A percentile compares a stretch with the other conserved stretches of the same genome.
Evolutionary conservation across 1,140 invertebrate genomes (phyloP).

Genomic region (Apis laboriosa): DNA sequence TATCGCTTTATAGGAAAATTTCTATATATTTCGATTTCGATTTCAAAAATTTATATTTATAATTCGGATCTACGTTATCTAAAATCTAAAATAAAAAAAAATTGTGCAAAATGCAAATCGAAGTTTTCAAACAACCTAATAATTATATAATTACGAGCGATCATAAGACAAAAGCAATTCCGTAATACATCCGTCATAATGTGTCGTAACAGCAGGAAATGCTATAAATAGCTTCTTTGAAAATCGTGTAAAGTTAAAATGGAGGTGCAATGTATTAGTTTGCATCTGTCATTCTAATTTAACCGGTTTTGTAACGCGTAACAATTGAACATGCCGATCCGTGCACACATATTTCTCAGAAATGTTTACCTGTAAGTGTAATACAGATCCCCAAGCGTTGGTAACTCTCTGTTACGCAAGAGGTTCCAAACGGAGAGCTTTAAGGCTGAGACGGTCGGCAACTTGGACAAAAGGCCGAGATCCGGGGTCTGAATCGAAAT

Average conservation of each 20-base stretch:
- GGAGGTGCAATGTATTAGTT: not conserved
- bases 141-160: no score
- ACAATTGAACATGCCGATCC: not conserved
- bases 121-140: no score
- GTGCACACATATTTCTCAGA: not conserved
- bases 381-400: conserved; percentile 78
- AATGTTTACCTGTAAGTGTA: conserved; percentile 80
- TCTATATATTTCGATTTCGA: no score
- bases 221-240: no score
- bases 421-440: conserved; percentile 83
- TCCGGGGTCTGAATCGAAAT: conserved; percentile 72
- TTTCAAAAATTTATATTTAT: no score
- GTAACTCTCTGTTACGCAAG: conserved; percentile 82
- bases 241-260: not conserved
- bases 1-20: no score
- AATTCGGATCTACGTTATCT: no score
- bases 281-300: not conserved
- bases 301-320: not conserved
- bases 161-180: no score
- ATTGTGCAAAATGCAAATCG: no score
- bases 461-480: conserved; percentile 72
- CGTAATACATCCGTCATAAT: no score
- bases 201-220: no score
- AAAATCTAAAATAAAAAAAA: no score
- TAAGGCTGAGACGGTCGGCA: conserved; percentile 79